Evolutionary conservation across 2,797 vertebrate species (phyloP).

Genomic region (Silurus lanzhouensis): DNA sequence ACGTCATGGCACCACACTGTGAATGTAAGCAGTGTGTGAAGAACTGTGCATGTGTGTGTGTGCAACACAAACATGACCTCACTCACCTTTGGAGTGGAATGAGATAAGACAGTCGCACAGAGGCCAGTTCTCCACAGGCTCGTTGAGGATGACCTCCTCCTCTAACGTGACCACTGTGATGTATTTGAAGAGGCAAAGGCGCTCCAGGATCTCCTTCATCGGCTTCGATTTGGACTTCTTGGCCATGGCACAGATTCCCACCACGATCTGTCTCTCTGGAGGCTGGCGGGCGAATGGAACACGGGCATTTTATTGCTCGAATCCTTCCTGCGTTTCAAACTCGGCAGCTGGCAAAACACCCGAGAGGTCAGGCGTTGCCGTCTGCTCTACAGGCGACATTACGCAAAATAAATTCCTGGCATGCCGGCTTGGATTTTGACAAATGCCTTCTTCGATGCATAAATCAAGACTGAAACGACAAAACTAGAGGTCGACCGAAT

Average conservation of each 20-base stretch:
- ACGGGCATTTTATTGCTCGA: neutral
- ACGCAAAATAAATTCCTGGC: neutral
- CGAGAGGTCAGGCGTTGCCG: neutral
- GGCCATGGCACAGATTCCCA: slow-evolving; percentile 90
- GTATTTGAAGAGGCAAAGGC: slow-evolving; percentile 87
- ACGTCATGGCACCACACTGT: neutral
- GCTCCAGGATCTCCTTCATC: slow-evolving; percentile 89
- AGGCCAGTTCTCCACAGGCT: slow-evolving; percentile 86
- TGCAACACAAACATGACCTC: neutral
- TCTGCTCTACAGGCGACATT: neutral
- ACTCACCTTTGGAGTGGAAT: slow-evolving; percentile 87
- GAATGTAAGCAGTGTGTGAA: neutral
- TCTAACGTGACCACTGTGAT: slow-evolving; percentile 87
- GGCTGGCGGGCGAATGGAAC: slow-evolving; percentile 67
- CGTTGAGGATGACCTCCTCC: slow-evolving; percentile 85
- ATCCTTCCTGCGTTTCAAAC: neutral
- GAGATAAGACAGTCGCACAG: slow-evolving; percentile 89
- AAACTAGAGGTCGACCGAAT: neutral
- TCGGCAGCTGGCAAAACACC: neutral
- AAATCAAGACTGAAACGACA: slow-evolving; percentile 1
- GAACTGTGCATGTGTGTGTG: neutral
- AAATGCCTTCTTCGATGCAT: neutral
- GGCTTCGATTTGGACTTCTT: slow-evolving; percentile 91
- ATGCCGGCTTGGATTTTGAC: neutral
- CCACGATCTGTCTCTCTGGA: slow-evolving; percentile 86